Conservation (phyloP, 2,113 vertebrate species). For the Hystrix brachyura region DNA sequence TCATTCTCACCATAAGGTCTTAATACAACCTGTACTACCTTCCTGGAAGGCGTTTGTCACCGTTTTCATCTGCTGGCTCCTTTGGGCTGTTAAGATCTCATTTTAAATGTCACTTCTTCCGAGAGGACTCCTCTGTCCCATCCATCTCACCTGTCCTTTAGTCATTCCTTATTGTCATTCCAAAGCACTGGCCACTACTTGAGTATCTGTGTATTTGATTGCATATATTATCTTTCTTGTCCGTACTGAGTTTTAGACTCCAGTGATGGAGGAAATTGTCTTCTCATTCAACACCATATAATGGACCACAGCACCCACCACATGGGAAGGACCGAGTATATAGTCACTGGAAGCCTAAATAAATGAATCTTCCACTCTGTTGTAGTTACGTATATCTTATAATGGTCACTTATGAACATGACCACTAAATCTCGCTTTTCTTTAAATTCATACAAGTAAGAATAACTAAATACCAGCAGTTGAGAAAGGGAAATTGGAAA, state of each 20-base stretch:
- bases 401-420: not conserved
- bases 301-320: not conserved
- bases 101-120: not conserved
- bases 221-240: not conserved
- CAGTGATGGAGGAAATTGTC: not conserved
- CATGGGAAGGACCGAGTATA: not conserved
- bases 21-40: not conserved
- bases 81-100: not conserved
- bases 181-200: not conserved
- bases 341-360: not conserved
- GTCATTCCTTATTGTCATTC: not conserved
- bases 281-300: not conserved
- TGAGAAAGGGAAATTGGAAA: slow-evolving; percentile 14
- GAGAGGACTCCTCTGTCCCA: not conserved
- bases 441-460: not conserved
- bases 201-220: not conserved
- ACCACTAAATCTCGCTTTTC: not conserved
- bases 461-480: not conserved
- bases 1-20: not conserved
- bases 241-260: not conserved
- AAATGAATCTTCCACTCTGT: not conserved
- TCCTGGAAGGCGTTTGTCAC: not conserved
- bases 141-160: not conserved
- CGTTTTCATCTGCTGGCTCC: not conserved
- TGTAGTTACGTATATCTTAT: not conserved